phyloP scores from a whole-genome alignment of 2,888 invertebrate species.

The Ennomos quercinarius region DNA sequence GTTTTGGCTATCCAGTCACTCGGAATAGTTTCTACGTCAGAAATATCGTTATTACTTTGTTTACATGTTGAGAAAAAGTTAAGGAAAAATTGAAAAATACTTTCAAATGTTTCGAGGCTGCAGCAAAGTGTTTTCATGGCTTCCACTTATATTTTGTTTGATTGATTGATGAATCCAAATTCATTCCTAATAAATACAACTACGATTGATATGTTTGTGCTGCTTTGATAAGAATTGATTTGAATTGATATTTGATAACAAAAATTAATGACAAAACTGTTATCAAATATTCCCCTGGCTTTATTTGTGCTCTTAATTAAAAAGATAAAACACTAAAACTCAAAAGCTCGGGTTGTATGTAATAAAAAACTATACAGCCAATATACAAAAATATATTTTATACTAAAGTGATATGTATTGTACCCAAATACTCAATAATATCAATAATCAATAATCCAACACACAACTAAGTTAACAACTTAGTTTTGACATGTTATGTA shows the following conservation, averaged over 20 bases:
- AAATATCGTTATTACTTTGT: constrained; percentile 33
- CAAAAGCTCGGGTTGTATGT: too few species aligned
- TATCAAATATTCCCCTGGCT: background rate
- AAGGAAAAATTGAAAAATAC: constrained; percentile 17
- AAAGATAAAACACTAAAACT: background rate
- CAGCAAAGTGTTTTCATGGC: constrained; percentile 21
- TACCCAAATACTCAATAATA: constrained; percentile 28
- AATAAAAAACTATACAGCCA: too few species aligned
- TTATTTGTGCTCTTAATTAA: constrained; percentile 7
- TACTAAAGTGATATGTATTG: constrained; percentile 27
- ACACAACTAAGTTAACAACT: too few species aligned
- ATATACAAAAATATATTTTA: constrained; percentile 35
- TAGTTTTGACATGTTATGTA: constrained; percentile 30
- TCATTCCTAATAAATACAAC: constrained; percentile 8
- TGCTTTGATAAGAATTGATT: constrained; percentile 22
- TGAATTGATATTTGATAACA: too few species aligned
- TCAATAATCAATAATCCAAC: too few species aligned
- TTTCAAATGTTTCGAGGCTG: constrained; percentile 16
- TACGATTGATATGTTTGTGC: constrained; percentile 4
- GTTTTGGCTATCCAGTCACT: constrained; percentile 45
- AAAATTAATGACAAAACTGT: background rate
- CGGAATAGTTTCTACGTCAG: constrained; percentile 49
- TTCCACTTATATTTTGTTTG: background rate
- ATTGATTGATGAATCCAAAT: background rate
- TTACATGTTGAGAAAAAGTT: constrained; percentile 25